Conservation (phyloP, 1,140 invertebrate species). For the Cydia fagiglandana region DNA sequence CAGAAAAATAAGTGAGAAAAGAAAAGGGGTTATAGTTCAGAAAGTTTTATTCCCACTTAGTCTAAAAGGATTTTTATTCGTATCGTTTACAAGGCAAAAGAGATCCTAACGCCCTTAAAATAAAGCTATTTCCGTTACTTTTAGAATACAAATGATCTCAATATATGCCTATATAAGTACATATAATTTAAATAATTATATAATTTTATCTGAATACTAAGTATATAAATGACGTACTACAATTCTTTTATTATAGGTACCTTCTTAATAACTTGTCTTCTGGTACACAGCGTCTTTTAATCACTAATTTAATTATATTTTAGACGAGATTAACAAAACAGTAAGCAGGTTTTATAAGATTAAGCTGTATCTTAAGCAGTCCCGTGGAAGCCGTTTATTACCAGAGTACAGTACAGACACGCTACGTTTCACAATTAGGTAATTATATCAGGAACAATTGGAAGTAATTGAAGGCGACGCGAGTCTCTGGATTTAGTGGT, state of each 20-base stretch:
- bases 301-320: no score
- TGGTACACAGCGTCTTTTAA: no score
- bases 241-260: no score
- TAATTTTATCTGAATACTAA: no score
- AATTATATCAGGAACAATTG: constrained; percentile 74
- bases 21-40: constrained; percentile 13
- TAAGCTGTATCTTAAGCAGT: not conserved
- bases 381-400: not conserved
- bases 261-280: no score
- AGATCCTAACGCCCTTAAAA: not conserved
- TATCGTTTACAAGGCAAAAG: not conserved
- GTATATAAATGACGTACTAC: no score
- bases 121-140: not conserved
- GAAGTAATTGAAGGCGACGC: constrained; percentile 68
- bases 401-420: constrained; percentile 34
- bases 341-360: not conserved
- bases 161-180: no score
- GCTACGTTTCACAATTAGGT: constrained; percentile 57
- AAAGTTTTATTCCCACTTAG: constrained; percentile 2
- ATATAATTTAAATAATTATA: no score
- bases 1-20: constrained; percentile 6
- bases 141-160: no score
- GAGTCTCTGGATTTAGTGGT: constrained; percentile 34
- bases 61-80: not conserved
- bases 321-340: not conserved